Base-by-base conservation (phyloP, 2,113 vertebrate genomes). In the Nesospiza acunhae region DNA sequence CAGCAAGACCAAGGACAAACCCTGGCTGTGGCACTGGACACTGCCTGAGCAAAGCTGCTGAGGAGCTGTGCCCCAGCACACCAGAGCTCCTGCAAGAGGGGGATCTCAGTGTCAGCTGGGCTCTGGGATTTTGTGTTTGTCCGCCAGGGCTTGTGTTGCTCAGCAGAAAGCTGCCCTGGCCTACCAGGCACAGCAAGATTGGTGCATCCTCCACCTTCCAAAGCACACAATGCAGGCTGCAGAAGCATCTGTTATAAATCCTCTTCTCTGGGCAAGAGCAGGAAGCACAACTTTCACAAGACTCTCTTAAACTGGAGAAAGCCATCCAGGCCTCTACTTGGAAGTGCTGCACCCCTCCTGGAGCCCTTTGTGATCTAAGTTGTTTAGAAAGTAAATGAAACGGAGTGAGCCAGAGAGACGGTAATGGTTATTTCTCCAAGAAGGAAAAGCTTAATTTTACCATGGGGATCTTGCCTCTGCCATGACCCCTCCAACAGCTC, bases 401-500 rank as follows among this genome's bases (percentile, higher is more conserved):
- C 3, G 0, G 58, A 69, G 37, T 49, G 53, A 94, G 60, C 62
- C 87, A 82, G 92, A 66, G 73, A 77, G 74, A 47, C 35, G 39
- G 58, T 31, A 60, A 79, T 24, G 58, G 49, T 26, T 82, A 52
- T 75, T 87, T 79, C 75, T 90, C 44, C 46, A 60, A 72, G 58
- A 85, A 93, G 77, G 44, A 82, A 92, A 93, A 80, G 67, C 58
- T 88, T 76, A 31, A 79, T 95, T 82, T 94, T 79, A 93, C 87
- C 74, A 53, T 13, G 37, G 87, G 78, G 87, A 94, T 56, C 59
- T 87, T 46, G n/a, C 41, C 55, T 53, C 31, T 92, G 89, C 50
- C 47, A 37, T 47, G 89, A 94, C 66, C 75, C 33, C 58, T 85
- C 67, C 44, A 64, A 35, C 2, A 8, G 52, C 78, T 75, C 66